A percentile compares a stretch with the other conserved stretches of the same genome.
Evolutionary conservation across 1,140 invertebrate genomes (phyloP).

Genomic region (Tetragonula clypearis): DNA sequence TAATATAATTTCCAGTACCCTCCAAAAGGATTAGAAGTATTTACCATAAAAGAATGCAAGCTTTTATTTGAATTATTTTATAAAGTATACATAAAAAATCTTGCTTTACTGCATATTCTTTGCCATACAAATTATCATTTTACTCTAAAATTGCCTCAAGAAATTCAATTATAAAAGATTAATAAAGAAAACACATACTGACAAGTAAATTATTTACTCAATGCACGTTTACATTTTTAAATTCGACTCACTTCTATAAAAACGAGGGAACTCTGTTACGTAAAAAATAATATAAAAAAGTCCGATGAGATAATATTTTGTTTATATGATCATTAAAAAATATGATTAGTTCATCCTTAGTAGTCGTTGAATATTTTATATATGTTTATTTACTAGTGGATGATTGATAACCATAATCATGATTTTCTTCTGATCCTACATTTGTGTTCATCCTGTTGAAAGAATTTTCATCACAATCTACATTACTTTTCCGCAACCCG

Average conservation of each 20-base stretch:
- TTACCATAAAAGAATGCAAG: slow-evolving; percentile 64
- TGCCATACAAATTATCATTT: slow-evolving; percentile 67
- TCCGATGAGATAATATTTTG: not conserved
- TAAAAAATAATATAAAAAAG: not conserved
- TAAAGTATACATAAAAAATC: slow-evolving; percentile 66
- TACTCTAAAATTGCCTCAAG: slow-evolving; percentile 44
- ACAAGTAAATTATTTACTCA: slow-evolving; percentile 1
- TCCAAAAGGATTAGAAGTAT: slow-evolving; percentile 68
- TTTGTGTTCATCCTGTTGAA: slow-evolving; percentile 49
- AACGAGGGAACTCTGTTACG: not conserved
- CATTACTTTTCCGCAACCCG: slow-evolving; percentile 59
- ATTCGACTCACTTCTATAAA: not conserved
- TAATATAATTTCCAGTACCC: slow-evolving; percentile 66
- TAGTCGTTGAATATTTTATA: slow-evolving; percentile 23
- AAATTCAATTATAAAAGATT: not conserved
- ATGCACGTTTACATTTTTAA: not conserved
- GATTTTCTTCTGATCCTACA: slow-evolving; percentile 60
- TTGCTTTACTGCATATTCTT: slow-evolving; percentile 66
- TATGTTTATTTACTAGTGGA: slow-evolving; percentile 71
- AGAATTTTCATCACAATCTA: slow-evolving; percentile 51
- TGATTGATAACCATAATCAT: slow-evolving; percentile 73
- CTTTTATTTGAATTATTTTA: slow-evolving; percentile 67
- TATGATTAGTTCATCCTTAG: not conserved
- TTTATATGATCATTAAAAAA: slow-evolving; percentile 2
- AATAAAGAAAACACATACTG: slow-evolving; percentile 5